Evolutionary conservation across 1,140 invertebrate genomes (phyloP).

Genomic region (Rhagoletis zephyria): DNA sequence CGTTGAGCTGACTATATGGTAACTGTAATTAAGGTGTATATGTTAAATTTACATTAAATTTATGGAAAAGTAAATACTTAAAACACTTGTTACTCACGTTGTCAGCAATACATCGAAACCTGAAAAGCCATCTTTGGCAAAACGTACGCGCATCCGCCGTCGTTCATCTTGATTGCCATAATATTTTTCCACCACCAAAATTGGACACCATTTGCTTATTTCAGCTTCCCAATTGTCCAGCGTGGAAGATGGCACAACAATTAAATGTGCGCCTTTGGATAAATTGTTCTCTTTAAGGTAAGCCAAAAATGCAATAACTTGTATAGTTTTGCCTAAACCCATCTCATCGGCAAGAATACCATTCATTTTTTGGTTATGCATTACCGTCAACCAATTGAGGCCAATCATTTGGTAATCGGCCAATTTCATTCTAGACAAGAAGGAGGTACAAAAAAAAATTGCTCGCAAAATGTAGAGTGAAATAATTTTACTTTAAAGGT

Average conservation of each 20-base stretch:
- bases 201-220: constrained; percentile 87
- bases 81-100: constrained; percentile 76
- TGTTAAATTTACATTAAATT: not conserved
- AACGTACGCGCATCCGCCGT: constrained; percentile 82
- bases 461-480: not conserved
- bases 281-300: constrained; percentile 86
- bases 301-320: constrained; percentile 91
- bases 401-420: constrained; percentile 94
- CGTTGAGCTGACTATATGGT: constrained; percentile 85
- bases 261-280: constrained; percentile 83
- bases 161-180: constrained; percentile 91
- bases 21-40: constrained; percentile 67
- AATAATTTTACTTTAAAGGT: no score
- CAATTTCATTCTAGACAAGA: constrained; percentile 78
- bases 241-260: constrained; percentile 93
- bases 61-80: not conserved
- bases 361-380: constrained; percentile 91
- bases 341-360: constrained; percentile 95
- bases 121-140: constrained; percentile 83
- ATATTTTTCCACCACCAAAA: constrained; percentile 86
- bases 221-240: constrained; percentile 93
- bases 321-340: constrained; percentile 93
- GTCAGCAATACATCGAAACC: constrained; percentile 89
- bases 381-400: constrained; percentile 92
- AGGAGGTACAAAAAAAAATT: not conserved